A percentile compares a stretch with the other conserved stretches of the same genome.
Conservation (phyloP, 2,797 vertebrate species). For the Sebastolobus alascanus region DNA sequence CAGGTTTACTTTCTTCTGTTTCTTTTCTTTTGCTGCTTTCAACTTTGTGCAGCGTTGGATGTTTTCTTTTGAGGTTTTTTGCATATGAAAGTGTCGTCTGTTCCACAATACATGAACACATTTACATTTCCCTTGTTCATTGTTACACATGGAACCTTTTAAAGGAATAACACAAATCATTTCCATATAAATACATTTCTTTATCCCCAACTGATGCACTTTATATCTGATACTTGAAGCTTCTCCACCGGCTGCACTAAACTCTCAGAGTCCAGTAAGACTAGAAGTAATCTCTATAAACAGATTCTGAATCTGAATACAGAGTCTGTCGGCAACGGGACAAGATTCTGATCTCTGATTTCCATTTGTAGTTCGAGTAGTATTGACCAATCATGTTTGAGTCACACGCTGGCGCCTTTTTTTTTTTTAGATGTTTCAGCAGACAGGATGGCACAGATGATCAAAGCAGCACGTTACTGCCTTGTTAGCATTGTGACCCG, state of each 20-base stretch:
- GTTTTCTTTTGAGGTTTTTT: slow-evolving; percentile 48
- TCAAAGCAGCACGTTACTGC: too few relatives aligned
- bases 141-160: slow-evolving; percentile 26
- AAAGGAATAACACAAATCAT: slow-evolving; percentile 25
- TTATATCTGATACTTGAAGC: background rate
- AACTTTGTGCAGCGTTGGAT: slow-evolving; percentile 34
- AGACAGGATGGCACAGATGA: too few relatives aligned
- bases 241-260: background rate
- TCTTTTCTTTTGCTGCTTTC: slow-evolving; percentile 5
- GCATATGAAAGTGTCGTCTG: slow-evolving; percentile 52
- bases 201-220: background rate
- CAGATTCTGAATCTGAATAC: background rate
- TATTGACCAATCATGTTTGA: background rate
- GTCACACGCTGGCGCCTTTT: too few relatives aligned
- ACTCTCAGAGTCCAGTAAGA: background rate
- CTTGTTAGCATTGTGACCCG: too few relatives aligned
- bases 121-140: slow-evolving; percentile 58
- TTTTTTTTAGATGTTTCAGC: too few relatives aligned
- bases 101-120: slow-evolving; percentile 42
- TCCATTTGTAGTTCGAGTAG: too few relatives aligned
- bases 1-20: slow-evolving; percentile 30
- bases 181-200: slow-evolving; percentile 54
- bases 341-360: too few relatives aligned
- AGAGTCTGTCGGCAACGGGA: too few relatives aligned
- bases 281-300: background rate